phyloP scores from a whole-genome alignment of 92 coral and sea anemone species.

The Blastomussa wellsi region DNA sequence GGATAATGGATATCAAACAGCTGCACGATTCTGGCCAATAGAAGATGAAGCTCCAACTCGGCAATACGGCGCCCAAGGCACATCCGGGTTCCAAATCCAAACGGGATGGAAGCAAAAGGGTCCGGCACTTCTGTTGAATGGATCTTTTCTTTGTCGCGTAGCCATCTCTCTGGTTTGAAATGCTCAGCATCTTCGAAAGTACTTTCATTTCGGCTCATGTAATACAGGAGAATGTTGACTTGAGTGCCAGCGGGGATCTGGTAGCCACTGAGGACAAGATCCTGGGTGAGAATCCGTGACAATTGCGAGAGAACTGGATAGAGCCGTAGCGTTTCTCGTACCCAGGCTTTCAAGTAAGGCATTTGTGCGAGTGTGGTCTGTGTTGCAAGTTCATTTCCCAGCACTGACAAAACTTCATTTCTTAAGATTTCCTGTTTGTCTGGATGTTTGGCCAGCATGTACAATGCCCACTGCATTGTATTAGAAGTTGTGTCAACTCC shows the following conservation, averaged over 20 bases:
- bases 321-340: slow-evolving; percentile 68
- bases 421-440: too few relatives aligned
- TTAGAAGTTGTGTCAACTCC: too few relatives aligned
- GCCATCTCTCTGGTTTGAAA: slow-evolving; percentile 75
- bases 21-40: slow-evolving; percentile 22
- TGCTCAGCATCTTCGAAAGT: slow-evolving; percentile 47
- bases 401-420: too few relatives aligned
- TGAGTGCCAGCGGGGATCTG: slow-evolving; percentile 52
- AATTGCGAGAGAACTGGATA: slow-evolving; percentile 51
- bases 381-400: too few relatives aligned
- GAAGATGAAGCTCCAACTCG: slow-evolving; percentile 58
- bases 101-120: slow-evolving; percentile 65
- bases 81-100: slow-evolving; percentile 79
- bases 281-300: slow-evolving; percentile 33
- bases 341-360: too few relatives aligned
- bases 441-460: too few relatives aligned
- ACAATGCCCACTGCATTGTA: too few relatives aligned
- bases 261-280: slow-evolving; percentile 59
- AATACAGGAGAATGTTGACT: slow-evolving; percentile 13
- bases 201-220: slow-evolving; percentile 57
- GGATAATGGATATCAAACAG: slow-evolving; percentile 58
- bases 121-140: slow-evolving; percentile 17
- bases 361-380: too few relatives aligned
- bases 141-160: slow-evolving; percentile 16
- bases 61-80: slow-evolving; percentile 72